phyloP scores from a whole-genome alignment of 2,113 vertebrate genomes.

The Acanthochromis polyacanthus region DNA sequence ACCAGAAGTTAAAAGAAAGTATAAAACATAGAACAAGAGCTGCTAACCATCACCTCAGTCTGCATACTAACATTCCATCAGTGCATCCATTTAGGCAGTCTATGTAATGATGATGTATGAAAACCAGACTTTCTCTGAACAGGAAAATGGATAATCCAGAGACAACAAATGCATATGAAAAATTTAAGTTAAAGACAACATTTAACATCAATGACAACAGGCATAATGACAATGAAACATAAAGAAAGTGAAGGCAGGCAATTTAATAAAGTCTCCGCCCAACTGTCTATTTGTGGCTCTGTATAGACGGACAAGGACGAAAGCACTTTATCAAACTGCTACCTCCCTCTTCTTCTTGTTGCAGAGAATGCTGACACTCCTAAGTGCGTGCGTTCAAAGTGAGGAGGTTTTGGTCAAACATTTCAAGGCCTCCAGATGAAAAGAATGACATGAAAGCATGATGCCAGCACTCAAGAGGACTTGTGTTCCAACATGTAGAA shows the following conservation, averaged over 20 bases:
- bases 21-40: conserved; percentile 5
- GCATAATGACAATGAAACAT: conserved; percentile 40
- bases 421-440: conserved; percentile 79
- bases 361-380: conserved; percentile 32
- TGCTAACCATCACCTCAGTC: neutral
- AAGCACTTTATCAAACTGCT: conserved; percentile 42
- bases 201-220: conserved; percentile 42
- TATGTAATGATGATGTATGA: conserved; percentile 1
- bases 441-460: conserved; percentile 41
- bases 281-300: conserved; percentile 31
- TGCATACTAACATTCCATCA: conserved; percentile 8
- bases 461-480: conserved; percentile 79
- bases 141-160: conserved; percentile 2
- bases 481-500: conserved; percentile 89
- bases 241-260: conserved; percentile 48
- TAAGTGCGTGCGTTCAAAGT: conserved; percentile 27
- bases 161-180: conserved; percentile 51
- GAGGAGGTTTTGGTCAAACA: conserved; percentile 72
- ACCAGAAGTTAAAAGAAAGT: conserved; percentile 12
- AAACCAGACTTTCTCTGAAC: neutral
- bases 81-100: neutral
- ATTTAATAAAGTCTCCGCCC: conserved; percentile 41
- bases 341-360: conserved; percentile 36
- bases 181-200: conserved; percentile 49
- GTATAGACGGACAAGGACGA: conserved; percentile 30